A percentile compares a stretch with the other conserved stretches of the same genome.
Conservation (phyloP, 2,888 invertebrate species). For the Papilio elwesi region DNA sequence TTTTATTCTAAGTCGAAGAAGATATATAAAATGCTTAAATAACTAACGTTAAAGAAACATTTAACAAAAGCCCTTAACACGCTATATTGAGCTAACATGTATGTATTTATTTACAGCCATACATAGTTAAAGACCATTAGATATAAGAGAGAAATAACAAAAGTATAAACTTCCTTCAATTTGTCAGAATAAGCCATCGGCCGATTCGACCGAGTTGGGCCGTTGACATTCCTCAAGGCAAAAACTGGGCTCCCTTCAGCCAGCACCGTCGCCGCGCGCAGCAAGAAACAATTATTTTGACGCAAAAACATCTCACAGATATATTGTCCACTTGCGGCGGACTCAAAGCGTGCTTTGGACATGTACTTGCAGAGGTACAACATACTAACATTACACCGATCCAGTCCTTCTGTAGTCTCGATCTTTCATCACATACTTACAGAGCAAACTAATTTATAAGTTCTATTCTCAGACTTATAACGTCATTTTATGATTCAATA, state of each 20-base stretch:
- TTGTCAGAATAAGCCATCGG: constrained; percentile 45
- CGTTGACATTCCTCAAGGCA: constrained; percentile 49
- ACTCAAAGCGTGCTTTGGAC: constrained; percentile 55
- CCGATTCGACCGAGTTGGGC: constrained; percentile 42
- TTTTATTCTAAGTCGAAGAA: no score
- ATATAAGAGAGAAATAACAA: not conserved
- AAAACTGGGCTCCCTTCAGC: constrained; percentile 54
- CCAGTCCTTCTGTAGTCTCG: not conserved
- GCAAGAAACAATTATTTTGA: constrained; percentile 62
- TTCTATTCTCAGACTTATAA: no score
- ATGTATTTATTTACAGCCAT: not conserved
- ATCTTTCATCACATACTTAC: no score
- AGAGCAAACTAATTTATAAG: no score
- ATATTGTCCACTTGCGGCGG: constrained; percentile 54
- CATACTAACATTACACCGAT: constrained; percentile 11
- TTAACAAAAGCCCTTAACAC: no score
- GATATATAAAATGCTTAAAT: no score
- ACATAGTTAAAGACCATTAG: not conserved
- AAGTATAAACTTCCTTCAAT: constrained; percentile 22
- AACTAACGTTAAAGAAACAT: no score
- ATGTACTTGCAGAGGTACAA: constrained; percentile 38
- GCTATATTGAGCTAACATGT: not conserved
- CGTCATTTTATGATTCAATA: no score
- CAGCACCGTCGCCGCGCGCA: constrained; percentile 45
- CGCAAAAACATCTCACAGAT: constrained; percentile 53